Evolutionary conservation across 2,113 vertebrate species (phyloP), one percentile per base, ranked within the genome.

Genomic region (Larimichthys polyactis): DNA sequence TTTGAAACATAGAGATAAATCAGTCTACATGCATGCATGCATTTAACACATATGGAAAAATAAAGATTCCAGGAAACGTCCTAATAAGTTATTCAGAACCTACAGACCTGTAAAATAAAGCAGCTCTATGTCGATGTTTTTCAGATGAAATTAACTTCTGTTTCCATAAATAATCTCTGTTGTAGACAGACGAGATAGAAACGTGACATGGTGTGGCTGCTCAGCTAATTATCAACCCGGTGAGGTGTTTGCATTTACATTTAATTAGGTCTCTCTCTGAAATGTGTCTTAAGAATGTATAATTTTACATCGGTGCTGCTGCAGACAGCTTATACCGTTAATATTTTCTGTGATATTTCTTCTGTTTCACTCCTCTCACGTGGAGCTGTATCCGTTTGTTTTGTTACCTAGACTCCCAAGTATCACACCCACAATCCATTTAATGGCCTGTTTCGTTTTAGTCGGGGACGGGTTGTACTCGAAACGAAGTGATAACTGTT

Each of bases 291-390:
- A 5, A 5, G 11, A 77, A 49, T 43, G 40, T 71, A 29, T 48
- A 67, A 43, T 27, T 17, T 15, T n/a, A 0, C 36, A 40, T 24
- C 5, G 70, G 63, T 80, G 73, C 78, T 82, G 74, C 83, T 85
- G 75, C 16, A n/a, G 68, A 54, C 32, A 32, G 19, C 52, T 71
- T 1, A 0, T 12, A 27, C 4, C 20, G 0, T 40, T 32, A 44
- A 8, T 51, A 11, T 15, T 78, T 55, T 36, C 32, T 36, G 32
- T 36, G 32, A 36, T 36, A 11, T 24, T 20, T 62, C 22, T 55
- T 27, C 11, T 36, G 2, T 27, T 24, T 36, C 16, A 43, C 66
- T 69, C 17, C 17, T 40, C 55, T 67, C 19, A 27, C 11, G 19
- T 51, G 58, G 36, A 82, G 40, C 58, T 83, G 52, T 44, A 17